Evolutionary conservation across 2,113 vertebrate species (phyloP).

Genomic region (Peromyscus maniculatus): DNA sequence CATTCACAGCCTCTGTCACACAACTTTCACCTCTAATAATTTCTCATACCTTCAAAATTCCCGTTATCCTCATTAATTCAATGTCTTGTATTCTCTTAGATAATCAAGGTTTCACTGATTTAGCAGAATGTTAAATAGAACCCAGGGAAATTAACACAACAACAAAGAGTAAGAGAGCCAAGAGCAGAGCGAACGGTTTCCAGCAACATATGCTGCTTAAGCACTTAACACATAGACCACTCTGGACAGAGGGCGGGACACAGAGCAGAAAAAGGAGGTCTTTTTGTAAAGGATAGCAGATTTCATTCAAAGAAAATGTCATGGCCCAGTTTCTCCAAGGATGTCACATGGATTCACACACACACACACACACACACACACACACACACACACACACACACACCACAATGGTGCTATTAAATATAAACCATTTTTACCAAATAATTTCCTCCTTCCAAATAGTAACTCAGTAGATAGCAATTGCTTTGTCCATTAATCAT

Average conservation of each 20-base stretch:
- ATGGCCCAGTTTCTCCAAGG: slow-evolving; percentile 41
- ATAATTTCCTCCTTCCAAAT: neutral
- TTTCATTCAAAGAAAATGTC: slow-evolving; percentile 39
- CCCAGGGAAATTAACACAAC: slow-evolving; percentile 70
- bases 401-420: neutral
- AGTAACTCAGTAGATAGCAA: neutral
- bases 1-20: slow-evolving; percentile 16
- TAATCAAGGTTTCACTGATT: slow-evolving; percentile 81
- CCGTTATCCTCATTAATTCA: slow-evolving; percentile 72
- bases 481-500: neutral
- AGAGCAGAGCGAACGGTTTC: slow-evolving; percentile 64
- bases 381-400: slow-evolving; percentile 69
- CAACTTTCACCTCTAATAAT: slow-evolving; percentile 67
- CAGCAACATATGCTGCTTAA: slow-evolving; percentile 46
- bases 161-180: slow-evolving; percentile 53
- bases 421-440: neutral
- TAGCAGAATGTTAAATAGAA: slow-evolving; percentile 65
- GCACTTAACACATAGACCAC: slow-evolving; percentile 45
- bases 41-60: slow-evolving; percentile 47
- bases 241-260: slow-evolving; percentile 22
- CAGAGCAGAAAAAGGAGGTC: slow-evolving; percentile 70
- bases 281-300: slow-evolving; percentile 39
- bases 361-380: slow-evolving; percentile 40
- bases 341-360: slow-evolving; percentile 60
- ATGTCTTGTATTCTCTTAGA: slow-evolving; percentile 61